Base-by-base conservation (phyloP, 53 echinoderm and acorn worm genomes). In the Paracentrotus lividus region DNA sequence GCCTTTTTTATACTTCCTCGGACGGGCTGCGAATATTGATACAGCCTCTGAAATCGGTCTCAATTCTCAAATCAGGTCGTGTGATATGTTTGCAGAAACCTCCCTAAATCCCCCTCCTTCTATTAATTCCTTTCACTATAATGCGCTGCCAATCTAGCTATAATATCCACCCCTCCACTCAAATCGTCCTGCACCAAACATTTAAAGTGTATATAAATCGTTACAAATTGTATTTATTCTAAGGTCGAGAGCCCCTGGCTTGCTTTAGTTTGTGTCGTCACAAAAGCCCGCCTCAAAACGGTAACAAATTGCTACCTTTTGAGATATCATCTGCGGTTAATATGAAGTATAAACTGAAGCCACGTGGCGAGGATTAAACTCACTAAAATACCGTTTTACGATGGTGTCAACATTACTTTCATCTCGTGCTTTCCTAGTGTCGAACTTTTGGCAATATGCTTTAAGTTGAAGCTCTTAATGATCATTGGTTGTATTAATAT, bases 11-110 rank as follows among this genome's bases (percentile, higher is more conserved):
- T 2, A 42, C 7, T 27, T 49, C 14, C 12, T 55, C 58, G 7
- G 87, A 34, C 87, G 87, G 55, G 53, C 56, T 49, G 54, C 87
- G 87, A 57, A 87, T 87, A 87, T 87, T 87, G 87, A 87, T 87
- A 87, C 87, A 87, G 87, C 87, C 55, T 56, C 21, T 23, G 0
- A 21, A 34, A 38, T 57, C 54, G 87, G 34, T 57, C 36, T 12
- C 36, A 36, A 31, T 56, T 87, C 87, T 38, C 36, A 40, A 31
- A 7, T 57, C 34, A 38, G 87, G 33, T 31, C 31, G 87, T 31
- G 57, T 38, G 87, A 87, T 87, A 56, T 87, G 87, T 57, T 87
- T 87, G 87, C 57, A 29, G 57, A 87, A 40, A n/a, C 15, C 87
- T 87, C 87, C 20, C 57, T 56, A 55, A 53, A 53, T 87, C 21